Conservation (phyloP, 2,113 vertebrate genomes). For the Tenebrosternarchus preto region DNA sequence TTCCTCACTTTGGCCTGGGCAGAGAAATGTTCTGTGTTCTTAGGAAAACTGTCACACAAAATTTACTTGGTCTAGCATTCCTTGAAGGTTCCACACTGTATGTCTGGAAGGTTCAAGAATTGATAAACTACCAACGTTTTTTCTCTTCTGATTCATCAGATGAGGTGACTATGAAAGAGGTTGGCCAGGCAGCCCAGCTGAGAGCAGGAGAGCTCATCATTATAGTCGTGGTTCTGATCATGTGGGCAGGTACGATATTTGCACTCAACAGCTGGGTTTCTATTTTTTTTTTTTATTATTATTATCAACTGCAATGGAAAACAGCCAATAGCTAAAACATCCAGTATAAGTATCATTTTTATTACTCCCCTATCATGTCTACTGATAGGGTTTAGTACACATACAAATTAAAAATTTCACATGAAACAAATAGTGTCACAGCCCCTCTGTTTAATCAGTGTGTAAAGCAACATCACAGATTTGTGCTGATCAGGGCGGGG, state of each 20-base stretch:
- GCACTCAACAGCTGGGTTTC: background rate
- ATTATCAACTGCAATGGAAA: no score
- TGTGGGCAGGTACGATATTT: conserved; percentile 90
- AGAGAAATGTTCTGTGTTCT: background rate
- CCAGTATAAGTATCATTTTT: background rate
- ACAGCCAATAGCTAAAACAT: background rate
- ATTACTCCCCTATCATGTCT: background rate
- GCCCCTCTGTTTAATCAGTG: background rate
- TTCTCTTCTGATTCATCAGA: conserved; percentile 68
- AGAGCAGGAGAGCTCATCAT: conserved; percentile 92
- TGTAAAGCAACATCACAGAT: background rate
- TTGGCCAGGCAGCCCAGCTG: conserved; percentile 83
- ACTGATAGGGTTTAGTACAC: background rate
- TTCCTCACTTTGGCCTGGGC: background rate
- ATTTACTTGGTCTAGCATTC: no score
- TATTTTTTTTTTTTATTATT: no score
- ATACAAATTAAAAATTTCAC: background rate
- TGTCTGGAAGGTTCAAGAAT: conserved; percentile 7
- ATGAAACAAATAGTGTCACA: background rate
- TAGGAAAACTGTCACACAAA: no score
- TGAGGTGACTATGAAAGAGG: conserved; percentile 90
- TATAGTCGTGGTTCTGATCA: conserved; percentile 93
- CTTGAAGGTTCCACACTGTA: background rate
- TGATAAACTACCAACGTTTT: conserved; percentile 4
- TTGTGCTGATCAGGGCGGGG: background rate